Evolutionary conservation across 2,113 vertebrate species (phyloP), one percentile per base, ranked within the genome.

Genomic region (Sminthopsis crassicaudata): DNA sequence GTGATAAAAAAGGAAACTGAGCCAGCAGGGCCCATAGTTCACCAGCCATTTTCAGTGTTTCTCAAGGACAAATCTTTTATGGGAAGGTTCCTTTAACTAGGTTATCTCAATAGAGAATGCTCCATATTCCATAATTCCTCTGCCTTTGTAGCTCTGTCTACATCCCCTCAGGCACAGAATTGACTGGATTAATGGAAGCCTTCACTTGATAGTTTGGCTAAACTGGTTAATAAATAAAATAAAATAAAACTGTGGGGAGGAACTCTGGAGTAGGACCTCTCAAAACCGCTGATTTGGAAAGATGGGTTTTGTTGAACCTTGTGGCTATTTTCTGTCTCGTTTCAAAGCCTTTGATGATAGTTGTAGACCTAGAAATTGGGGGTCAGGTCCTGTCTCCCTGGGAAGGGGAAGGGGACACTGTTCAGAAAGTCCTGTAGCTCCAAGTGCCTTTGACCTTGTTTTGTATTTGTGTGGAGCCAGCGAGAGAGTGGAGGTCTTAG

Each of bases 151-250:
- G 36, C 94, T 94, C 96, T 94, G 60, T 96, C 50, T 96, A 0
- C 36, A 55, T 22, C 25, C 42, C 93, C 92, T 67, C 92, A 67
- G 55, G 94, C 95, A 93, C 91, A 91, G 93, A 93, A 96, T 93
- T 92, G 96, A 90, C 89, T 96, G 91, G 96, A 97, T 76, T 92
- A 94, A 95, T 91, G 94, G 92, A 89, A 94, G 46, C 57, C 36
- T 90, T 52, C 60, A 16, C 36, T 84, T 84, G 67, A n/a, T 84
- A 42, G 67, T 42, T 84, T n/a, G 67, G 67, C 42, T 42, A 23
- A 42, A 90, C 91, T 95, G 94, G 90, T 67, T 89, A 93, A 93
- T 67, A n/a, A n/a, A n/a, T n/a, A n/a, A n/a, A n/a, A n/a, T n/a
- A 50, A 91, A 94, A 84, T 84, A 96, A 95, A 94, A 92, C 46